phyloP scores from a whole-genome alignment of 2,797 vertebrate genomes.

The Aplochiton taeniatus region DNA sequence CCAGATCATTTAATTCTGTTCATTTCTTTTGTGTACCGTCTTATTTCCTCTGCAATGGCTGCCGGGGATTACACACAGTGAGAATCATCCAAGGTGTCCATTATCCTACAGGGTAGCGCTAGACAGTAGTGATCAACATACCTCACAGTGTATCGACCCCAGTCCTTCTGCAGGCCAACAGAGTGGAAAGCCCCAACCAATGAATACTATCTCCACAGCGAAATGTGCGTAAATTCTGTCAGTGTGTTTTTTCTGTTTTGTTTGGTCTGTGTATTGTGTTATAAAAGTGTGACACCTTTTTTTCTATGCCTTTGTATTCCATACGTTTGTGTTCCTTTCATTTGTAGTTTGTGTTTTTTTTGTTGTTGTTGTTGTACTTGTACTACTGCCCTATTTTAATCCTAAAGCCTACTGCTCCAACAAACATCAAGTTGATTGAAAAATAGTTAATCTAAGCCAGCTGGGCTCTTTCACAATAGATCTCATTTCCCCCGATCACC shows the following conservation, averaged over 20 bases:
- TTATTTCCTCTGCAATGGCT: no score
- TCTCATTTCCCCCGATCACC: slow-evolving; percentile 19
- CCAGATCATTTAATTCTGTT: no score
- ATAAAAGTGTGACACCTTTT: no score
- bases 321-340: no score
- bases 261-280: no score
- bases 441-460: slow-evolving; percentile 46
- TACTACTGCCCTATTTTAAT: neutral
- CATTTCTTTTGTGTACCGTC: no score
- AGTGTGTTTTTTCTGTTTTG: slow-evolving; percentile 34
- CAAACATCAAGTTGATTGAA: slow-evolving; percentile 25
- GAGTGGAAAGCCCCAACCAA: slow-evolving; percentile 49
- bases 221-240: slow-evolving; percentile 1
- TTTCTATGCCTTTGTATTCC: no score
- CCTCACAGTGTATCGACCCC: slow-evolving; percentile 40
- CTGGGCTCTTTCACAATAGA: slow-evolving; percentile 55
- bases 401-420: neutral
- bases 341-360: no score
- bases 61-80: slow-evolving; percentile 1
- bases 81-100: slow-evolving; percentile 20
- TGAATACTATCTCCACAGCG: slow-evolving; percentile 29
- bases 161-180: slow-evolving; percentile 22
- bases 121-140: slow-evolving; percentile 34
- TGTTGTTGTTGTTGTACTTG: no score
- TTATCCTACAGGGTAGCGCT: no score